phyloP scores from a whole-genome alignment of 2,888 invertebrate species.

The Disparrhopalites patrizii region DNA sequence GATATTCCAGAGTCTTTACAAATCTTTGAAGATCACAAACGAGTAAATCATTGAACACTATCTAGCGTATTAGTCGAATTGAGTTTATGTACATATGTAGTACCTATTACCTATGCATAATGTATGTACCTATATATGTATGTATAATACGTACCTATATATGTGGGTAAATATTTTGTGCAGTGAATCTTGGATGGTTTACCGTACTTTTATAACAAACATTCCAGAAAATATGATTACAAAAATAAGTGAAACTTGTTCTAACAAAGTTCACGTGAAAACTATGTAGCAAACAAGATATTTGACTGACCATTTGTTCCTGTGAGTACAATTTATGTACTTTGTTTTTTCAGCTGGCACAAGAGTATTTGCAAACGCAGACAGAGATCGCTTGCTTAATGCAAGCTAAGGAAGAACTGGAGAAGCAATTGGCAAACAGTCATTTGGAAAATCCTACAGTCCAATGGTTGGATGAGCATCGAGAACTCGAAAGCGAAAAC shows the following conservation, averaged over 20 bases:
- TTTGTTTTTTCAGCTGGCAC: constrained; percentile 61
- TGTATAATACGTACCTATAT: too few relatives aligned
- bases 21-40: constrained; percentile 82
- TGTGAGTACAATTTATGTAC: too few relatives aligned
- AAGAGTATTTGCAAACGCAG: constrained; percentile 83
- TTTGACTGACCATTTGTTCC: too few relatives aligned
- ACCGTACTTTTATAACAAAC: too few relatives aligned
- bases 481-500: constrained; percentile 67
- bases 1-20: constrained; percentile 70
- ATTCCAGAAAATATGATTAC: too few relatives aligned
- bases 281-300: too few relatives aligned
- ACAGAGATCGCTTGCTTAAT: constrained; percentile 77
- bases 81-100: too few relatives aligned
- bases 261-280: too few relatives aligned
- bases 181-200: too few relatives aligned
- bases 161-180: constrained; percentile 6
- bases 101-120: not conserved
- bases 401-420: constrained; percentile 71
- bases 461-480: constrained; percentile 61
- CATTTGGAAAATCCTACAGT: constrained; percentile 49
- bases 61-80: too few relatives aligned
- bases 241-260: too few relatives aligned
- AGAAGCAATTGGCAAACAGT: constrained; percentile 61
- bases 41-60: constrained; percentile 47
- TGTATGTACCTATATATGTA: not conserved